phyloP scores from a whole-genome alignment of 2,113 vertebrate genomes.

The Seriola aureovittata region DNA sequence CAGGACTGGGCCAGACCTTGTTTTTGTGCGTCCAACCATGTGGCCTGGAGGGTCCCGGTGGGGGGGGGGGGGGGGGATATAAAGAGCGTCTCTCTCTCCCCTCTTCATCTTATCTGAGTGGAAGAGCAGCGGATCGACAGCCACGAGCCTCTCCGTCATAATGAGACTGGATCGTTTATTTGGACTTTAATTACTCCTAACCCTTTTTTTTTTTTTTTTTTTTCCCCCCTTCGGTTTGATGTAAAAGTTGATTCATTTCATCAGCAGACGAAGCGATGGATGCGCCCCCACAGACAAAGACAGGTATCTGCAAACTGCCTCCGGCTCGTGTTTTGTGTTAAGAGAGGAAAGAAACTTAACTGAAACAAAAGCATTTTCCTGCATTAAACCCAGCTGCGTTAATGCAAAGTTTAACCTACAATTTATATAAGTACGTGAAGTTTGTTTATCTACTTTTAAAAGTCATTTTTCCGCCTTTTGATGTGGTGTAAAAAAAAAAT shows the following conservation, averaged over 20 bases:
- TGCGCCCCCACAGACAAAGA: conserved; percentile 65
- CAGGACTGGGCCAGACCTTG: conserved; percentile 33
- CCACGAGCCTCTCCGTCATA: conserved; percentile 1
- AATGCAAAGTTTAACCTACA: not conserved
- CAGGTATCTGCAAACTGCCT: conserved; percentile 53
- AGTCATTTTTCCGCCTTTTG: not conserved
- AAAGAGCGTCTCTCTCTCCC: not conserved
- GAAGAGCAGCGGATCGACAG: conserved; percentile 10
- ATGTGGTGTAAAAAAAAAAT: not conserved
- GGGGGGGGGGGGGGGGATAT: conserved; percentile 14
- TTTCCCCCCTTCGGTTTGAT: not conserved
- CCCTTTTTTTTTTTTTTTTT: not conserved
- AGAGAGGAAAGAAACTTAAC: not conserved
- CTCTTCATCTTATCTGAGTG: not conserved
- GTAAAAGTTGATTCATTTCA: not conserved
- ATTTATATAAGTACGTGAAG: no score
- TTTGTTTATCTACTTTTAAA: not conserved
- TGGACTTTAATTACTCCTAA: no score
- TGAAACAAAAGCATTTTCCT: not conserved
- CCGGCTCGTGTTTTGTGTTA: not conserved
- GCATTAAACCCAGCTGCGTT: not conserved
- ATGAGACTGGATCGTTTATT: not conserved
- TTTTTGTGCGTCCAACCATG: conserved; percentile 53
- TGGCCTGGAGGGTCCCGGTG: conserved; percentile 18
- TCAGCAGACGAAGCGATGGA: conserved; percentile 57